Conservation (phyloP, 2,797 vertebrate species). For the Muscicapa comitata region DNA sequence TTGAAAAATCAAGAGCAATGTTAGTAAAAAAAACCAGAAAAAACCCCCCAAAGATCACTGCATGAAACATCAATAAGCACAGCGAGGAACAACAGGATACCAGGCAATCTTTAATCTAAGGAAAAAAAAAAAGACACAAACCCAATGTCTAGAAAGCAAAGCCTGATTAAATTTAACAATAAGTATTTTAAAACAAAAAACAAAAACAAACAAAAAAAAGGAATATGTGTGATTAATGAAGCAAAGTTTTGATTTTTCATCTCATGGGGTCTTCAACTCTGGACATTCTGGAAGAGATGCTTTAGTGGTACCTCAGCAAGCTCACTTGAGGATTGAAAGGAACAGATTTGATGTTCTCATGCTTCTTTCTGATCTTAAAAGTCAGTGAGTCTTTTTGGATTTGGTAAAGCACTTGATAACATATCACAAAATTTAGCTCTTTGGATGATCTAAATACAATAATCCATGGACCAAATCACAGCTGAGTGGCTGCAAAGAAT, state of each 20-base stretch:
- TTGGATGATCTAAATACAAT: not conserved
- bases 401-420: constrained; percentile 29
- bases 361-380: constrained; percentile 30
- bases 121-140: not conserved
- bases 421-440: not conserved
- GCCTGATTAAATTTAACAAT: not conserved
- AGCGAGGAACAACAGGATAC: not conserved
- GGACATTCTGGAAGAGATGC: not conserved
- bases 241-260: not conserved
- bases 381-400: constrained; percentile 3
- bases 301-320: not conserved
- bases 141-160: not conserved
- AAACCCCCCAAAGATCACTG: not conserved
- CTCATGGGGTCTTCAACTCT: not conserved
- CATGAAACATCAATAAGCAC: constrained; percentile 4
- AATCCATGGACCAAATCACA: constrained; percentile 10
- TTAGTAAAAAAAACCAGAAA: not conserved
- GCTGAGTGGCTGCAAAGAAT: constrained; percentile 5
- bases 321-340: not conserved
- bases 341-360: not conserved
- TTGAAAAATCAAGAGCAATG: not conserved
- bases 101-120: not conserved
- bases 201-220: not conserved
- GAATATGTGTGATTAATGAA: not conserved
- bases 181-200: not conserved